phyloP scores from a whole-genome alignment of 2,888 invertebrate species.

The Sphinx pinastri region DNA sequence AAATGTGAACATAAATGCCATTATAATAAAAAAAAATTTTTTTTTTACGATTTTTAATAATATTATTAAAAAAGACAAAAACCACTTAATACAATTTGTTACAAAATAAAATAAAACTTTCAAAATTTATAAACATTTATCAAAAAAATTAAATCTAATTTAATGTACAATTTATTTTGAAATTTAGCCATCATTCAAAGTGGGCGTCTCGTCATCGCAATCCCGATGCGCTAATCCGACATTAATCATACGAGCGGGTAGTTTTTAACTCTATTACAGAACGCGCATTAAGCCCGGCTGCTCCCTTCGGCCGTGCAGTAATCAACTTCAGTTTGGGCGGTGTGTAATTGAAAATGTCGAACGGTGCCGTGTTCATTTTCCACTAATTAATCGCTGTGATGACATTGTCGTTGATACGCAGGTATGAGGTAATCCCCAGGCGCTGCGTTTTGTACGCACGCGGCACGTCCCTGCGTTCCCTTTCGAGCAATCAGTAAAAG shows the following conservation, averaged over 20 bases:
- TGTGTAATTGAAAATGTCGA: conserved; percentile 80
- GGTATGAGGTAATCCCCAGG: conserved; percentile 33
- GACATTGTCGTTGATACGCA: conserved; percentile 58
- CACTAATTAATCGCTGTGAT: conserved; percentile 82
- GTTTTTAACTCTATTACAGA: conserved; percentile 64
- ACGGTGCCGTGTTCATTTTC: conserved; percentile 79
- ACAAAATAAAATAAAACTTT: no score
- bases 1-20: no score
- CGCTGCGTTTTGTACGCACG: conserved; percentile 26
- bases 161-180: no score
- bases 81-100: no score
- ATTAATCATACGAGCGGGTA: conserved; percentile 52
- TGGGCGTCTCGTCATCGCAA: not conserved
- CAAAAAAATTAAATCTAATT: no score
- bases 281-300: conserved; percentile 53
- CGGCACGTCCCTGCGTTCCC: not conserved
- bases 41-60: no score
- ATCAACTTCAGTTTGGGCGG: conserved; percentile 47
- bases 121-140: no score
- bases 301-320: conserved; percentile 40
- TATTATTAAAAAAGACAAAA: no score
- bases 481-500: conserved; percentile 24
- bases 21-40: no score
- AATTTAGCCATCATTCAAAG: no score
- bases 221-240: conserved; percentile 33